A percentile compares a stretch with the other conserved stretches of the same genome.
These are phyloP conservation scores for Lipotes vexillifer DNA, from an alignment of 2,113 vertebrate genomes.

Conservation along the genomic window DNA sequence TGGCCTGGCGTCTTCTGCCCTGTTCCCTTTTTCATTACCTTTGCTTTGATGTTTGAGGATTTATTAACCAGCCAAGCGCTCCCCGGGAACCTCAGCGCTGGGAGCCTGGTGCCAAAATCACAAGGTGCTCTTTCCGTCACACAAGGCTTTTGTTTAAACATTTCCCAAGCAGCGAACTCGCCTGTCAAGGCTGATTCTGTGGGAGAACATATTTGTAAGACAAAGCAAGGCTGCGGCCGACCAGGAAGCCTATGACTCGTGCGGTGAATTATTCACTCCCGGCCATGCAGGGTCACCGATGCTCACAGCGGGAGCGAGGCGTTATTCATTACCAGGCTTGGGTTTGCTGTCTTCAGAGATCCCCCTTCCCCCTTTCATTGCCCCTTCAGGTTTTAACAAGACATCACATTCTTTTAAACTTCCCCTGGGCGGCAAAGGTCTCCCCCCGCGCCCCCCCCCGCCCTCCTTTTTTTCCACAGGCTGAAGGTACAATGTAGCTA, in stretches of 20 bases:
- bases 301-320: slow-evolving; percentile 68
- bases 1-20: slow-evolving; percentile 51
- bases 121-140: slow-evolving; percentile 50
- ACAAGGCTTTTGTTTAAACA: slow-evolving; percentile 79
- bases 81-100: slow-evolving; percentile 30
- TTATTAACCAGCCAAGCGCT: slow-evolving; percentile 57
- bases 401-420: slow-evolving; percentile 83
- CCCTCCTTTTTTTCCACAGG: slow-evolving; percentile 55
- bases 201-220: slow-evolving; percentile 81
- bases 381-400: slow-evolving; percentile 86
- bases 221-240: slow-evolving; percentile 77
- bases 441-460: neutral
- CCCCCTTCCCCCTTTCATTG: slow-evolving; percentile 44
- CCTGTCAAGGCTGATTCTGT: slow-evolving; percentile 74
- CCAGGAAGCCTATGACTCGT: slow-evolving; percentile 77
- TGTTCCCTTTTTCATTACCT: slow-evolving; percentile 35
- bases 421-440: slow-evolving; percentile 80
- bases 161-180: slow-evolving; percentile 72
- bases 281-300: slow-evolving; percentile 74
- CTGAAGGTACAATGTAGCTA: slow-evolving; percentile 73
- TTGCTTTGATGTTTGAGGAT: slow-evolving; percentile 52
- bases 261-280: slow-evolving; percentile 80
- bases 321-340: slow-evolving; percentile 77
- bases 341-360: slow-evolving; percentile 72
- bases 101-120: slow-evolving; percentile 41